Base-by-base conservation (phyloP, 2,888 invertebrate species). In the Cephalotes varians region DNA sequence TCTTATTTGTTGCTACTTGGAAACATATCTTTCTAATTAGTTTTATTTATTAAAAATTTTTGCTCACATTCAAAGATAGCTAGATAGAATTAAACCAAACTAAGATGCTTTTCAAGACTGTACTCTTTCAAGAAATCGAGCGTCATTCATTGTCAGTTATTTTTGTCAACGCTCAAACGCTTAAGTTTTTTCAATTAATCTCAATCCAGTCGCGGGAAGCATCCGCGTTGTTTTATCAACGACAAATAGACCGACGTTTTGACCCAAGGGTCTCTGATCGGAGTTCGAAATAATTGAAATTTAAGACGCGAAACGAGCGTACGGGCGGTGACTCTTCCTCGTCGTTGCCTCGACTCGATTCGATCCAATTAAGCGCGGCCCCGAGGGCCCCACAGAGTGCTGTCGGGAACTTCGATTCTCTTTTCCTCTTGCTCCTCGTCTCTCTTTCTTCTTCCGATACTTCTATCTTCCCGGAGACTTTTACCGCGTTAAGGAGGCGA, bases 311-410 rank as follows among this genome's bases (percentile, higher is more conserved):
- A 89, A 91, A 87, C 85, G 89, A 86, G 87, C 82, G 81, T 79
- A 77, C 74, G 79, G 76, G 47, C 83, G 86, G 77, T 84, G 81
- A 83, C 84, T 86, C 84, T 84, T 85, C 83, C 67, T 77, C 87
- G 80, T 77, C 86, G 87, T 86, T 80, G 87, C 87, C 74, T 87
- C 88, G 84, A 87, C 88, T 87, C 90, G 91, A 90, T 91, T 92
- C 92, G 89, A 92, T 92, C 91, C 92, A 92, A 92, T 92, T 92
- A 92, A 90, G 87, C 82, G 74, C 73, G 81, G 88, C 87, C 91
- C 87, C 85, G 79, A 82, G 86, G 90, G 85, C 54, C 60, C 81
- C 86, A 62, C 67, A 74, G 47, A 71, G 69, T 28, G 54, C 47
- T 58, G 77, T 72, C 79, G 65, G 77, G 72, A 80, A 82, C 60